phyloP scores from a whole-genome alignment of 2,797 vertebrate species.

The Microchirus variegatus region DNA sequence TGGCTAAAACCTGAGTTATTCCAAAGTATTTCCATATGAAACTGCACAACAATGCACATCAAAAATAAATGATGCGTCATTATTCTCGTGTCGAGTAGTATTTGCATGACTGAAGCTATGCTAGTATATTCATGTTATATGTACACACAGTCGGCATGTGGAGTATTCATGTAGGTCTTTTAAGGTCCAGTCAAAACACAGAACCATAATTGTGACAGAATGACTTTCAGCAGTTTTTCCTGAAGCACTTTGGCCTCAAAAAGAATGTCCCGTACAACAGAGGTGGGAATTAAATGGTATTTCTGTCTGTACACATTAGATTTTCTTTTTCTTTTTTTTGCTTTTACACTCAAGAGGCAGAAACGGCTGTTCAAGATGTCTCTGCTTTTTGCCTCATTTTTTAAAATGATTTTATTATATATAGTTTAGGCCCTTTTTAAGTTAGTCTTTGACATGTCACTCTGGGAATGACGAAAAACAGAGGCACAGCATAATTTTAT shows the following conservation, averaged over 20 bases:
- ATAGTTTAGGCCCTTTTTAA: slow-evolving; percentile 12
- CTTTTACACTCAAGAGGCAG: slow-evolving; percentile 39
- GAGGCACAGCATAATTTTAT: slow-evolving; percentile 21
- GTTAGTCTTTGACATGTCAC: slow-evolving; percentile 7
- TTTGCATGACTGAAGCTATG: slow-evolving; percentile 82
- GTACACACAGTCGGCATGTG: slow-evolving; percentile 73
- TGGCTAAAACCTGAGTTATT: slow-evolving; percentile 88
- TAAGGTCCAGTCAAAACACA: slow-evolving; percentile 61
- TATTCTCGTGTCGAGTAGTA: slow-evolving; percentile 75
- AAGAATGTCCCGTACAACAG: slow-evolving; percentile 38
- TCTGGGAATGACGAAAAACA: slow-evolving; percentile 34
- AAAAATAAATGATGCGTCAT: slow-evolving; percentile 79
- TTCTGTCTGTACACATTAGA: slow-evolving; percentile 39
- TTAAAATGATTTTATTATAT: slow-evolving; percentile 3
- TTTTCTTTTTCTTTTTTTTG: slow-evolving; percentile 19
- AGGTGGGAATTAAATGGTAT: slow-evolving; percentile 41
- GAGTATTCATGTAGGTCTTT: slow-evolving; percentile 45
- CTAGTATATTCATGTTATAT: slow-evolving; percentile 78
- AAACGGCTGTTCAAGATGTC: slow-evolving; percentile 32
- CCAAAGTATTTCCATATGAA: slow-evolving; percentile 81
- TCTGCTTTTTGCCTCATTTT: slow-evolving; percentile 12
- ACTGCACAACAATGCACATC: slow-evolving; percentile 81
- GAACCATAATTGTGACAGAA: slow-evolving; percentile 55
- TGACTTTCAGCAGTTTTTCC: slow-evolving; percentile 46
- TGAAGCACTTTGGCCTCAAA: slow-evolving; percentile 50